A percentile compares a stretch with the other conserved stretches of the same genome.
Evolutionary conservation across 1,140 invertebrate genomes (phyloP).

Genomic region (Steinernema khuongi): DNA sequence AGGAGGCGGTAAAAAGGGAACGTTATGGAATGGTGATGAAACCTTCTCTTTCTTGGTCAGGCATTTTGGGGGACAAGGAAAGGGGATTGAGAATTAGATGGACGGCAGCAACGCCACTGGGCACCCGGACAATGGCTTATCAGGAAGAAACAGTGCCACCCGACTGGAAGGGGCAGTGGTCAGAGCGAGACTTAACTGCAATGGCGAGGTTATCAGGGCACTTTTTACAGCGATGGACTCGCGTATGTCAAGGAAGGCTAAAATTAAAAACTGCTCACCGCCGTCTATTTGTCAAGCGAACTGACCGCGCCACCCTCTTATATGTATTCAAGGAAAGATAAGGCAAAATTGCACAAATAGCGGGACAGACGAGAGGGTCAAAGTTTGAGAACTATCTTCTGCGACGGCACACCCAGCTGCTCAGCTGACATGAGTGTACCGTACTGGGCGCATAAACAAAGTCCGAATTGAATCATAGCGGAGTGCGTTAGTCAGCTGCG

Average conservation of each 20-base stretch:
- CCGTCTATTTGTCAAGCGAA: too few species aligned
- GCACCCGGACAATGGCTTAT: background rate
- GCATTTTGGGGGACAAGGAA: background rate
- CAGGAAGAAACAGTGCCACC: background rate
- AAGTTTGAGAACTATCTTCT: constrained; percentile 11
- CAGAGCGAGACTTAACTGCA: background rate
- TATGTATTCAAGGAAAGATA: background rate
- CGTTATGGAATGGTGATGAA: background rate
- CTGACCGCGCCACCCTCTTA: background rate
- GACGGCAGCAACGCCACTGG: background rate
- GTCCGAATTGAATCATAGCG: too few species aligned
- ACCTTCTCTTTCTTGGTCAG: background rate
- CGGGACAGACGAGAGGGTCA: background rate
- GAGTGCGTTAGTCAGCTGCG: too few species aligned
- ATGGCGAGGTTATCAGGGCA: background rate
- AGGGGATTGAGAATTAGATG: background rate
- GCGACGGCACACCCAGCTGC: too few species aligned
- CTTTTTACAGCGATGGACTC: background rate
- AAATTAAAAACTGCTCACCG: background rate
- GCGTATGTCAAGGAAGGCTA: background rate
- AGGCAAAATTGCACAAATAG: background rate
- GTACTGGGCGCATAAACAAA: too few species aligned
- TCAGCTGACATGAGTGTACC: too few species aligned
- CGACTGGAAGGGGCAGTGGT: constrained; percentile 2
- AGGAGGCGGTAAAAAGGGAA: background rate